Percentiles rank a stretch among this genome's conserved stretches.
phyloP scores from a whole-genome alignment of 2,888 invertebrate species.

The Temnothorax ravouxi region DNA sequence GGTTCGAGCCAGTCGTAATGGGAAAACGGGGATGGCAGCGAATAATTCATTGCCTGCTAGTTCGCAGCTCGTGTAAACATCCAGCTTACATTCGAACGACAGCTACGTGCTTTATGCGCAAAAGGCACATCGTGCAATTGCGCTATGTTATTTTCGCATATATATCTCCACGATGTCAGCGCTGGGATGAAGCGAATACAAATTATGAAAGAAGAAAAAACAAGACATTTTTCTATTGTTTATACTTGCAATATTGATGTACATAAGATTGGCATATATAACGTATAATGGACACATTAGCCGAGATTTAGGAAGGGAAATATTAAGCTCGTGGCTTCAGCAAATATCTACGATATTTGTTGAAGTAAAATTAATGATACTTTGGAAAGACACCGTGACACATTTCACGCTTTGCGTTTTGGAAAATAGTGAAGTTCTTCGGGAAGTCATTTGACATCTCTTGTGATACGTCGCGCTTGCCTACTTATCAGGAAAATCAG shows the following conservation, averaged over 20 bases:
- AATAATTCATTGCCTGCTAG: slow-evolving; percentile 40
- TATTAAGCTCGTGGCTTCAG: neutral
- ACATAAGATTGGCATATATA: neutral
- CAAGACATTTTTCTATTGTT: neutral
- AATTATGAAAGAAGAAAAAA: slow-evolving; percentile 5
- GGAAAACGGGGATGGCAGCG: slow-evolving; percentile 25
- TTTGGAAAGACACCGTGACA: neutral
- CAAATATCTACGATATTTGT: neutral
- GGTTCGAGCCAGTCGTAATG: neutral
- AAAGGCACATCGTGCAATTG: slow-evolving; percentile 26
- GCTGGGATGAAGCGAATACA: neutral
- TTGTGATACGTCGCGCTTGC: slow-evolving; percentile 26
- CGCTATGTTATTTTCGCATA: slow-evolving; percentile 1
- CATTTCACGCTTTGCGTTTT: neutral
- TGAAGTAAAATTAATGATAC: neutral
- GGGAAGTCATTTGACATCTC: slow-evolving; percentile 30
- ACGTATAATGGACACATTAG: neutral
- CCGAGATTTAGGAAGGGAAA: neutral
- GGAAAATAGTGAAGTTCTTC: neutral
- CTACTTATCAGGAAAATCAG: slow-evolving; percentile 52
- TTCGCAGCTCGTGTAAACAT: slow-evolving; percentile 38
- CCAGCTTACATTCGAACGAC: slow-evolving; percentile 43
- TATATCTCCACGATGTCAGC: slow-evolving; percentile 1
- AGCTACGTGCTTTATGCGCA: neutral
- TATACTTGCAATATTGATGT: neutral